A percentile compares a stretch with the other conserved stretches of the same genome.
Conservation (phyloP, 1,140 invertebrate species). For the Cherax destructor region DNA sequence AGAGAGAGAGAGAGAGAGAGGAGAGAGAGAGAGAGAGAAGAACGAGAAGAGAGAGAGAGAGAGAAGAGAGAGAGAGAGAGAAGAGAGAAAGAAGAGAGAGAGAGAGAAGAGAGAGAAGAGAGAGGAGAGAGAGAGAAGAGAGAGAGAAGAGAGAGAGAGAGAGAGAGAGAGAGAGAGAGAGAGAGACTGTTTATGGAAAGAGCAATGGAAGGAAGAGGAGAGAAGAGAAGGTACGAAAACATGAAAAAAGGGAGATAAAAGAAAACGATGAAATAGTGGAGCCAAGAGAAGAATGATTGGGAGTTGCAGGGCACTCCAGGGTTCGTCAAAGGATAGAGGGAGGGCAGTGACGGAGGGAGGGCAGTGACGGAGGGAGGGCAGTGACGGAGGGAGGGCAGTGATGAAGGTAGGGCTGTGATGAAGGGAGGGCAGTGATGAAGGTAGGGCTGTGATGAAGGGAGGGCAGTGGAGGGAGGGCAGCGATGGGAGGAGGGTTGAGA, state of each 20-base stretch:
- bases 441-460: not conserved
- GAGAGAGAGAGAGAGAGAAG: not conserved
- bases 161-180: not conserved
- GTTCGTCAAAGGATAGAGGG: no score
- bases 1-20: not conserved
- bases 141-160: not conserved
- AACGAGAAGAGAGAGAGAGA: not conserved
- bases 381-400: not conserved
- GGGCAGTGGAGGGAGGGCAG: not conserved
- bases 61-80: not conserved
- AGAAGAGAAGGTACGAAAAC: not conserved
- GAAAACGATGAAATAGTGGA: no score
- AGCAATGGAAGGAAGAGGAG: not conserved
- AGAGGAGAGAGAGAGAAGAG: not conserved
- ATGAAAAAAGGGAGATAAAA: not conserved
- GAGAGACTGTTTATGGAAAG: not conserved
- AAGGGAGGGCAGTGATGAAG: not conserved
- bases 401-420: not conserved
- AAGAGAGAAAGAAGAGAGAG: no score
- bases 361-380: not conserved
- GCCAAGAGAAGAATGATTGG: no score
- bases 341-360: not conserved
- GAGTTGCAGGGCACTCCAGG: no score
- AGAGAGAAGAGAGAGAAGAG: not conserved
- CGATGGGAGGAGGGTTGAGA: not conserved